A percentile compares a stretch with the other conserved stretches of the same genome.
phyloP scores from a whole-genome alignment of 2,797 vertebrate species.

The Oreonectes daqikongensis region DNA sequence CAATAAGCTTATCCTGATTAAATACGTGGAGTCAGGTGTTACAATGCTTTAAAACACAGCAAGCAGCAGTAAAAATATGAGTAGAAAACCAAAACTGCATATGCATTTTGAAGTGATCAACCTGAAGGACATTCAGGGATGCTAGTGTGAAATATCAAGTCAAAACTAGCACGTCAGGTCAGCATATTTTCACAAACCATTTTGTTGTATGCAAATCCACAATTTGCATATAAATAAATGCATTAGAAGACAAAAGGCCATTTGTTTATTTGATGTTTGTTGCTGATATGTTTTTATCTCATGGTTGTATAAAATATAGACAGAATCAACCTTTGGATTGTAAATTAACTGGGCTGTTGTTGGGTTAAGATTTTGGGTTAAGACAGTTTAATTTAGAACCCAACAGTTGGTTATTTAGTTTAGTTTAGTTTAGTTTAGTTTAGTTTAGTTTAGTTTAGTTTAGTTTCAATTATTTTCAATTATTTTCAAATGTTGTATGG shows the following conservation, averaged over 20 bases:
- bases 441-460: no score
- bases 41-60: background rate
- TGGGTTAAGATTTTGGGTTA: no score
- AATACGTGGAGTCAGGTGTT: background rate
- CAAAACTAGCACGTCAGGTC: background rate
- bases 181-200: background rate
- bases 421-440: no score
- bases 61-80: background rate
- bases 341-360: background rate
- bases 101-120: background rate
- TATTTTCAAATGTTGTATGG: no score
- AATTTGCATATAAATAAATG: constrained; percentile 17
- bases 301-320: no score
- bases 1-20: background rate
- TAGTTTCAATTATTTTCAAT: no score
- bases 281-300: no score
- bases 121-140: constrained; percentile 13
- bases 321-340: no score
- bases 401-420: no score
- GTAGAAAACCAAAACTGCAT: no score
- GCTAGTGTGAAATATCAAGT: background rate
- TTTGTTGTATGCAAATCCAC: constrained; percentile 16
- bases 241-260: background rate
- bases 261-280: background rate
- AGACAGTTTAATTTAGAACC: no score